A percentile compares a stretch with the other conserved stretches of the same genome.
Conservation (phyloP, 2,797 vertebrate genomes). For the Petrocephalus sullivani region DNA sequence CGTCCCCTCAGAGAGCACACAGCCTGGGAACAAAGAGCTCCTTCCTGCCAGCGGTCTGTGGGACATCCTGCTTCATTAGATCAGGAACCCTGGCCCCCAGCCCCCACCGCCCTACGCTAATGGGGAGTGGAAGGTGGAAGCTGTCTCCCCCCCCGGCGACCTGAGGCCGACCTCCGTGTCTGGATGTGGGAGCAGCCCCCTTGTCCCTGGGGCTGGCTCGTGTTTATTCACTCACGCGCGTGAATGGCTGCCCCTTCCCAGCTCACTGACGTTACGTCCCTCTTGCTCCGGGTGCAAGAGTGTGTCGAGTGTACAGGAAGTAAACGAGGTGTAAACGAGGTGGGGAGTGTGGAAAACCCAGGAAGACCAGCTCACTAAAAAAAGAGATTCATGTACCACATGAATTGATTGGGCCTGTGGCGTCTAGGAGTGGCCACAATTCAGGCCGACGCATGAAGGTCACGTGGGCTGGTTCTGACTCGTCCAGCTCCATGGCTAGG, state of each 20-base stretch:
- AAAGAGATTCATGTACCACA: neutral
- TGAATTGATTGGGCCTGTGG: no score
- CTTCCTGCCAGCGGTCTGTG: neutral
- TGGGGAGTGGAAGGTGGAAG: neutral
- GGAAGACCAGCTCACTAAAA: neutral
- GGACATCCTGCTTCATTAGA: neutral
- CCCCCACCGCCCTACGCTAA: neutral
- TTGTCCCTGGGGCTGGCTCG: neutral
- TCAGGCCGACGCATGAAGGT: neutral
- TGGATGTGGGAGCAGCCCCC: neutral
- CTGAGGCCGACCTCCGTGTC: neutral
- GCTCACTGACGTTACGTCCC: neutral
- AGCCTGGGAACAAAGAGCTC: neutral
- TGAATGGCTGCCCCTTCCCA: neutral
- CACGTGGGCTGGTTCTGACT: neutral
- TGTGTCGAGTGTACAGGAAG: neutral
- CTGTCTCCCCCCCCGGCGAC: neutral
- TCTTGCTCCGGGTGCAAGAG: neutral
- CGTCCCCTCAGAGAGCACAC: neutral
- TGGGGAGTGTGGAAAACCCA: neutral
- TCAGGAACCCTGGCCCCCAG: neutral
- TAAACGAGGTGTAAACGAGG: neutral
- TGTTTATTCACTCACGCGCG: neutral
- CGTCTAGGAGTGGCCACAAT: neutral
- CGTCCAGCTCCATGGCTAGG: neutral